Percentiles rank a stretch among this genome's conserved stretches.
phyloP scores from a whole-genome alignment of 2,888 invertebrate genomes.

The Amphipyra tragopoginis region DNA sequence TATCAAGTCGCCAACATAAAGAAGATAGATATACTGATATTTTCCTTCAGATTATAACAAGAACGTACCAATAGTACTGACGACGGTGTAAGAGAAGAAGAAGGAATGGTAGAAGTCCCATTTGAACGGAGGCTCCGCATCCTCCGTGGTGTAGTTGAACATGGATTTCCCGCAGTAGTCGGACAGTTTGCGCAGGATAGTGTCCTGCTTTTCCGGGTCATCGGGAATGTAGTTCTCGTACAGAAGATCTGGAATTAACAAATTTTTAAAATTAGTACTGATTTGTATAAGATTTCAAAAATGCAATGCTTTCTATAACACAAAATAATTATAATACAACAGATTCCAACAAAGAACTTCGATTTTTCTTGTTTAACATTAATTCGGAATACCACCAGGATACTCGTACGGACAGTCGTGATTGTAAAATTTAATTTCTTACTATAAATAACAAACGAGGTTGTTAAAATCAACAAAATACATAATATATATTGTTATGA shows the following conservation, averaged over 20 bases:
- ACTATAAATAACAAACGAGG: slow-evolving; percentile 38
- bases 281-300: too few relatives aligned
- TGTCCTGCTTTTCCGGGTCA: slow-evolving; percentile 87
- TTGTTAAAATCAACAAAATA: slow-evolving; percentile 46
- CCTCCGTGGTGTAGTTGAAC: slow-evolving; percentile 91
- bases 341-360: too few relatives aligned
- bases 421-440: slow-evolving; percentile 44
- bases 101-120: slow-evolving; percentile 98
- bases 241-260: slow-evolving; percentile 89
- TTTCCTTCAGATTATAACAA: neutral
- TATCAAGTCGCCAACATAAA: too few relatives aligned
- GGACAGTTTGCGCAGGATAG: slow-evolving; percentile 91
- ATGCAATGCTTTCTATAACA: too few relatives aligned
- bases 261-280: neutral
- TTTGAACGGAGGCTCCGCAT: slow-evolving; percentile 90
- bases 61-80: slow-evolving; percentile 95
- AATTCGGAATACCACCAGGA: neutral
- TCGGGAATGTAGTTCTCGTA: slow-evolving; percentile 90
- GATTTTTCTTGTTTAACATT: too few relatives aligned
- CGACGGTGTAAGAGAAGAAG: slow-evolving; percentile 97
- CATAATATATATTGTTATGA: slow-evolving; percentile 28
- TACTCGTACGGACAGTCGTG: slow-evolving; percentile 40
- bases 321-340: too few relatives aligned
- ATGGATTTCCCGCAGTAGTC: slow-evolving; percentile 94
- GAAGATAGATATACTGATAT: neutral